phyloP scores from a whole-genome alignment of 2,888 invertebrate species.

The Metacarcinus magister region DNA sequence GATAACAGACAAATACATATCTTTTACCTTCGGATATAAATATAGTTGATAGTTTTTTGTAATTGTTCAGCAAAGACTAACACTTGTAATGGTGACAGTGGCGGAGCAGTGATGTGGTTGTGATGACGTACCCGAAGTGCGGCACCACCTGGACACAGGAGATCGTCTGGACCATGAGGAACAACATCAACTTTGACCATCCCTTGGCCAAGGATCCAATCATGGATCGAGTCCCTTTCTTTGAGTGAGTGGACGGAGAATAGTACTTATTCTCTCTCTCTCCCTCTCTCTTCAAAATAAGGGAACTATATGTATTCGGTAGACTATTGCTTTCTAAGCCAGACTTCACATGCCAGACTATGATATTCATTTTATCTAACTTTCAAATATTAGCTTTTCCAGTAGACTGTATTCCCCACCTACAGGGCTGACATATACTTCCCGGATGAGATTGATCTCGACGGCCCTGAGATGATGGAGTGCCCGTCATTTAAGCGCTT shows the following conservation, averaged over 20 bases:
- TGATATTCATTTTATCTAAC: neutral
- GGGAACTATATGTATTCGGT: too few species aligned
- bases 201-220: neutral
- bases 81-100: neutral
- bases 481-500: conserved; percentile 33
- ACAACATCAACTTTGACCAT: conserved; percentile 62
- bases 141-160: conserved; percentile 70
- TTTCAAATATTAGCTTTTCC: neutral
- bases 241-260: conserved; percentile 58
- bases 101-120: conserved; percentile 26
- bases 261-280: neutral
- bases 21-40: too few species aligned
- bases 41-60: too few species aligned
- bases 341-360: neutral
- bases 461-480: neutral
- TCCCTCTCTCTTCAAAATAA: neutral
- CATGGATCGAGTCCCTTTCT: conserved; percentile 59
- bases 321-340: neutral
- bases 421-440: conserved; percentile 34
- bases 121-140: conserved; percentile 67
- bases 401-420: neutral
- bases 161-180: conserved; percentile 71
- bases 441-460: neutral
- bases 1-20: too few species aligned
- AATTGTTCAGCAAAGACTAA: neutral